Evolutionary conservation across 2,113 vertebrate species (phyloP), one percentile per base, ranked within the genome.

Genomic region (Abramis brama): DNA sequence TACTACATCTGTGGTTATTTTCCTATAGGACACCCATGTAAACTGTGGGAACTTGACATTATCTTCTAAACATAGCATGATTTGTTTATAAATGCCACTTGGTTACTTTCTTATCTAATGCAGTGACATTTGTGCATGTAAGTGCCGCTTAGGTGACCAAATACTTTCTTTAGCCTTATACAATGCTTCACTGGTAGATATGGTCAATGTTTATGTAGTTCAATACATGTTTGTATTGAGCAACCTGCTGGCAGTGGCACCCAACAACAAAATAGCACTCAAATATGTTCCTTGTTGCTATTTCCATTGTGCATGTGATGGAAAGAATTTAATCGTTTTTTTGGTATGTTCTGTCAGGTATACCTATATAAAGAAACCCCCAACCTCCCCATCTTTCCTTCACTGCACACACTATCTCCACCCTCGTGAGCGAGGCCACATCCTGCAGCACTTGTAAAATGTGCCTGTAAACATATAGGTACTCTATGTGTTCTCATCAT

Each of bases 261-360:
- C 23, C n/a, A 75, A 30, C 73, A 19, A 50, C 47, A 55, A 77
- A 55, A 50, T 43, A 77, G 1, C 27, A 39, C 23, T 57, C 12
- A 57, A 39, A 83, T 39, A 70, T 70, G 27, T 66, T 66, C 25
- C 39, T 19, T 30, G 47, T 39, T 83, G 47, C 27, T 73, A 17
- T 83, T 83, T 83, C 82, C 82, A 83, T 74, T 83, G 82, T 83
- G 68, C 50, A 59, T 12, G 82, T 73, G 82, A 83, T 71, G 82
- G 82, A 83, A 83, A 83, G 19, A 83, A 71, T 52, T 73, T 17
- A 3, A 15, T 64, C 80, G 70, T 5, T 50, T 36, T 25, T 45
- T 70, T 82, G 64, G 80, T 82, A 82, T 82, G 64, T 70, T 82
- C 39, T 82, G 27, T 70, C 64, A 82, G 80, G 80, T 82, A 30